These are phyloP conservation scores for Theocolax elegans DNA, from an alignment of 1,140 invertebrate species.

Conservation along the genomic window DNA sequence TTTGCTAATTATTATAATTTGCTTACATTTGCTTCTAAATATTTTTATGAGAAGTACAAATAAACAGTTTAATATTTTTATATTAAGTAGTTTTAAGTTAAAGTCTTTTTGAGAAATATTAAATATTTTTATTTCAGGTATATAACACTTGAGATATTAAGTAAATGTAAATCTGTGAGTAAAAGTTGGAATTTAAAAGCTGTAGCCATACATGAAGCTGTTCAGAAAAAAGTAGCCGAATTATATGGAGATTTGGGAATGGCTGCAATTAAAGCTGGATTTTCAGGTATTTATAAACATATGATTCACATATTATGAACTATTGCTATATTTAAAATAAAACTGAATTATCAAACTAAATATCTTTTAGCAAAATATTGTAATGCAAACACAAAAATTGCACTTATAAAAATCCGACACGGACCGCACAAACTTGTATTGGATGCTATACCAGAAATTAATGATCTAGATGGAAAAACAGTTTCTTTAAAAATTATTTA, in stretches of 20 bases:
- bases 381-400: constrained; percentile 79
- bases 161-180: constrained; percentile 62
- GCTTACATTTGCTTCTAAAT: neutral
- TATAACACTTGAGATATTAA: constrained; percentile 72
- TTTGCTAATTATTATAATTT: neutral
- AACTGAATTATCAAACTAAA: neutral
- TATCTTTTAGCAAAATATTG: constrained; percentile 80
- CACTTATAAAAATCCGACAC: constrained; percentile 76
- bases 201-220: constrained; percentile 69
- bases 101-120: too few species aligned
- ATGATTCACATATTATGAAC: too few species aligned
- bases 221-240: constrained; percentile 74
- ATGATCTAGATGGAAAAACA: constrained; percentile 71
- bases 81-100: neutral
- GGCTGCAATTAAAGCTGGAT: constrained; percentile 75
- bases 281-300: constrained; percentile 63
- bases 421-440: constrained; percentile 78
- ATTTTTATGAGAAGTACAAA: constrained; percentile 11
- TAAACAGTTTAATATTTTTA: neutral
- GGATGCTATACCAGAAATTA: constrained; percentile 75
- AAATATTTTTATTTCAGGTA: constrained; percentile 69
- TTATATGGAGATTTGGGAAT: constrained; percentile 79
- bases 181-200: constrained; percentile 71
- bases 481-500: constrained; percentile 76
- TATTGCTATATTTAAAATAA: too few species aligned